phyloP scores from a whole-genome alignment of 2,113 vertebrate genomes.

The Leptosomus discolor region DNA sequence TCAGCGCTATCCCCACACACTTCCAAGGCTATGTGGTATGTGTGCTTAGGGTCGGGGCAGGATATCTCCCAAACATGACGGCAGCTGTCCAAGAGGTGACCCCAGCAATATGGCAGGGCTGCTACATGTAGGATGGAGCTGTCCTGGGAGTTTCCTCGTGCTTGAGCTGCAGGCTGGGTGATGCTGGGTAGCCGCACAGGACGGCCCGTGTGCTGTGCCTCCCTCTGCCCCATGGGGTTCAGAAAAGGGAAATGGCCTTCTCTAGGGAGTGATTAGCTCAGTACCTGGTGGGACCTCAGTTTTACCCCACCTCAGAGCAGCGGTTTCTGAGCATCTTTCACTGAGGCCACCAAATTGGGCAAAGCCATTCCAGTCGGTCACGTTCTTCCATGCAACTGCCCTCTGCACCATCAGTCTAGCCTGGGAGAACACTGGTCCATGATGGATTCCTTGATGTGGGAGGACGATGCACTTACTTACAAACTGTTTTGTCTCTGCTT shows the following conservation, averaged over 20 bases:
- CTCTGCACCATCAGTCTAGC: neutral
- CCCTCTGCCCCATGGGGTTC: neutral
- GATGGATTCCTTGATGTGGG: neutral
- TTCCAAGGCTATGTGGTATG: neutral
- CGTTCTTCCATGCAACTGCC: rapidly evolving
- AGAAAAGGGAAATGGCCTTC: neutral
- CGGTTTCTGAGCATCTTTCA: neutral
- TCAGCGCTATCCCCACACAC: rapidly evolving
- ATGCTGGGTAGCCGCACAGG: rapidly evolving
- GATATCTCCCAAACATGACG: neutral
- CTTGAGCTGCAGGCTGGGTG: neutral
- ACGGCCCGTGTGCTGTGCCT: rapidly evolving
- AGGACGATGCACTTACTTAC: neutral
- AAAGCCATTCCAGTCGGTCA: rapidly evolving
- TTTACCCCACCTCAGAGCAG: neutral
- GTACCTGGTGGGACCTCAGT: neutral
- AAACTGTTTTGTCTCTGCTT: neutral
- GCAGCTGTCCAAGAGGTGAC: neutral
- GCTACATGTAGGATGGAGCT: neutral
- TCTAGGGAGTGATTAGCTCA: rapidly evolving
- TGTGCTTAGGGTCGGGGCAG: neutral
- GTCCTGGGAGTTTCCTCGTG: rapidly evolving
- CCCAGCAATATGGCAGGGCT: neutral
- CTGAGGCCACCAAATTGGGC: rapidly evolving
- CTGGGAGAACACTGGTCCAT: neutral